Evolutionary conservation across 2,113 vertebrate genomes (phyloP).

Genomic region (Cnemophilus loriae): DNA sequence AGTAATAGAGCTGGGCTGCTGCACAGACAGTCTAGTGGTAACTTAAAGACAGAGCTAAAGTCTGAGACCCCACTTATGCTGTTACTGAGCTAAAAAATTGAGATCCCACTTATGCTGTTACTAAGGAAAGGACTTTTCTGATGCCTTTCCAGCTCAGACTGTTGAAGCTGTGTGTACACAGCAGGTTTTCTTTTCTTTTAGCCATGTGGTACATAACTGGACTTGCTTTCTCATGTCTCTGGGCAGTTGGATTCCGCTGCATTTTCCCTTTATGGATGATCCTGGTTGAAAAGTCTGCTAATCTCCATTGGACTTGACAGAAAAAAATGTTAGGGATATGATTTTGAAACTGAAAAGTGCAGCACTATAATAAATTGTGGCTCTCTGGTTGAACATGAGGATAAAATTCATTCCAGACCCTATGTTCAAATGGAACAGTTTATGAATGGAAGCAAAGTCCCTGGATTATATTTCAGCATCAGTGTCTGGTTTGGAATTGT

Average conservation of each 20-base stretch:
- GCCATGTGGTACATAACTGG: neutral
- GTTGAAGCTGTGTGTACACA: neutral
- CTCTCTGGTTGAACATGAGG: neutral
- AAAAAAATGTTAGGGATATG: neutral
- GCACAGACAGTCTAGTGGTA: neutral
- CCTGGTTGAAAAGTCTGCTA: neutral
- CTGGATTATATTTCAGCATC: slow-evolving; percentile 40
- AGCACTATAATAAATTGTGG: slow-evolving; percentile 23
- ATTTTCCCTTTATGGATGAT: neutral
- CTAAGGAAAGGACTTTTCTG: neutral
- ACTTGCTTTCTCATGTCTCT: neutral
- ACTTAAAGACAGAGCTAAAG: neutral
- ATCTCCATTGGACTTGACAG: slow-evolving; percentile 11
- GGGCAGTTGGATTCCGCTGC: neutral
- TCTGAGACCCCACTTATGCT: neutral
- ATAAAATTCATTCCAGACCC: slow-evolving; percentile 45
- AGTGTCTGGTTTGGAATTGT: neutral
- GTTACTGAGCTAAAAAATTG: neutral
- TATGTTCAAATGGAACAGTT: neutral
- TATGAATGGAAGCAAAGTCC: slow-evolving; percentile 30
- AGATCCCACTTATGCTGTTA: neutral
- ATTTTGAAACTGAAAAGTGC: slow-evolving; percentile 52
- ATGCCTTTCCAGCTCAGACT: neutral
- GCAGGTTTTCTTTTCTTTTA: neutral
- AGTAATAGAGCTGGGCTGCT: neutral